These are phyloP conservation scores for Tetragonisca angustula DNA, from an alignment of 2,888 invertebrate genomes.

Conservation along the genomic window DNA sequence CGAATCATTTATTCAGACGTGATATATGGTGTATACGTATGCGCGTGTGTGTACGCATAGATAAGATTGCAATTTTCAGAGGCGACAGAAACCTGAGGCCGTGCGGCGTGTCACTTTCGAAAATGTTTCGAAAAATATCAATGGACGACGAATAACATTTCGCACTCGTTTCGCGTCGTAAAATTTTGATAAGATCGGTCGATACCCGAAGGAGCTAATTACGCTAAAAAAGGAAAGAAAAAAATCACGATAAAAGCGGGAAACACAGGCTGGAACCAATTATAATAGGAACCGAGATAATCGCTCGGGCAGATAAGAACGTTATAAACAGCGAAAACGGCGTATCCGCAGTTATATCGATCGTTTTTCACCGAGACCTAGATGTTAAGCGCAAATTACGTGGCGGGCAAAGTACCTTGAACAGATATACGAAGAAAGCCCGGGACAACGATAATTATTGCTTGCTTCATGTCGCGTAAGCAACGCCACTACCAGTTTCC, in stretches of 20 bases:
- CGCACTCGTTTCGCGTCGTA: neutral
- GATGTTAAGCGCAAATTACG: slow-evolving; percentile 22
- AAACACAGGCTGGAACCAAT: slow-evolving; percentile 1
- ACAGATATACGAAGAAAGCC: slow-evolving; percentile 21
- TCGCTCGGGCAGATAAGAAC: neutral
- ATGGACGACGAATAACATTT: neutral
- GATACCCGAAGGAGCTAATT: slow-evolving; percentile 2
- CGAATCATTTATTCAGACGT: slow-evolving; percentile 60
- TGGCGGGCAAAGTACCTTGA: slow-evolving; percentile 8
- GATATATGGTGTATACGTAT: slow-evolving; percentile 4
- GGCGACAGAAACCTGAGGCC: slow-evolving; percentile 14
- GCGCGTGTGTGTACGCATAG: neutral
- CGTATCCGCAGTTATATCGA: slow-evolving; percentile 31
- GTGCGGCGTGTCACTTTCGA: neutral
- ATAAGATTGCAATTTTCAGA: slow-evolving; percentile 51
- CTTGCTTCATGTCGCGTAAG: neutral
- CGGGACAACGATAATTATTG: slow-evolving; percentile 22
- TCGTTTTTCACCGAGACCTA: slow-evolving; percentile 29
- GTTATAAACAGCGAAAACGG: neutral
- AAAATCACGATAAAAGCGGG: neutral
- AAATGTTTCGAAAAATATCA: neutral
- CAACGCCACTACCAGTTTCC: too few relatives aligned
- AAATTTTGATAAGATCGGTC: neutral
- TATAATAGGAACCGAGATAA: neutral
- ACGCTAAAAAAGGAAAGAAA: neutral